Conservation (phyloP, 2,797 vertebrate genomes). For the Premnoplex brunnescens region DNA sequence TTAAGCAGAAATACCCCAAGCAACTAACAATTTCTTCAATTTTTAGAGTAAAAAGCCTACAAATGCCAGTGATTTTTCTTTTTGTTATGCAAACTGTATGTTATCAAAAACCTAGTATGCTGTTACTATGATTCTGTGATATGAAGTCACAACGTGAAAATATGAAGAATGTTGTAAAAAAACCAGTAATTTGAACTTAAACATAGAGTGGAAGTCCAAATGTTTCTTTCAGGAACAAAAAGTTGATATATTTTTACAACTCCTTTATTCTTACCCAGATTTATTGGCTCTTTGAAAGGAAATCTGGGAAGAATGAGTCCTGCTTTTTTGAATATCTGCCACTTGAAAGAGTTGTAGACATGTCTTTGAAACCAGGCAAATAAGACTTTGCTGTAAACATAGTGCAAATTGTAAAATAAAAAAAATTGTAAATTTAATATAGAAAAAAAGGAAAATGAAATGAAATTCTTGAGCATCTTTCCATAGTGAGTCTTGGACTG, state of each 20-base stretch:
- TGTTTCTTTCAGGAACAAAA: background rate
- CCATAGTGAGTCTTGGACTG: background rate
- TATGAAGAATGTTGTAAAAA: background rate
- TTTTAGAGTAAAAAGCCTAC: background rate
- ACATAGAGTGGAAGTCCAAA: background rate
- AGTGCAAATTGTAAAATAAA: background rate
- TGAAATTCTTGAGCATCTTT: background rate
- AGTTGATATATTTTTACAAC: background rate
- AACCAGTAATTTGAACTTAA: background rate
- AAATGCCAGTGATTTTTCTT: background rate
- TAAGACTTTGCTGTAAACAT: background rate
- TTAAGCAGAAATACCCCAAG: background rate
- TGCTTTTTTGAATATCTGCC: background rate
- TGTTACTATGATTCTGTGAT: background rate
- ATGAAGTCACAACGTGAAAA: background rate
- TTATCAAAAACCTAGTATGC: background rate
- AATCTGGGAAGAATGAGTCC: background rate
- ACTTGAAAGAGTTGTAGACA: background rate
- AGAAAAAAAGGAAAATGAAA: background rate
- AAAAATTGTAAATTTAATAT: background rate
- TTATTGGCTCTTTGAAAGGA: background rate
- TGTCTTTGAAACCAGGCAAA: background rate
- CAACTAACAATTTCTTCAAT: background rate
- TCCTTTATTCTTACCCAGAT: background rate
- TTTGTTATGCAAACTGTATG: background rate